Evolutionary conservation across 2,888 invertebrate genomes (phyloP).

Genomic region (Troides aeacus): DNA sequence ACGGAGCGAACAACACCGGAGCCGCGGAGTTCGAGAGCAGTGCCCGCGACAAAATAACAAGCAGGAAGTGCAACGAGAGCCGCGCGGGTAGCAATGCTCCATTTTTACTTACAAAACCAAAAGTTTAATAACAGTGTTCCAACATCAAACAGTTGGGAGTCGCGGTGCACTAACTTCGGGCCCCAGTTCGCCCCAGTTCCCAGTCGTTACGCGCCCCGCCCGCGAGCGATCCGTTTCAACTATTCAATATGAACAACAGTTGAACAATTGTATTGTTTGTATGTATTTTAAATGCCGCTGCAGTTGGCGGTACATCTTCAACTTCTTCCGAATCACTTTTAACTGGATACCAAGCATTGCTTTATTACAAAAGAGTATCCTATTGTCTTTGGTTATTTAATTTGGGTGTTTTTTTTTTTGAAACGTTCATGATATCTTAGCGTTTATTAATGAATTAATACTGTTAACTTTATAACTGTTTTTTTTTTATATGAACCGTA

Average conservation of each 20-base stretch:
- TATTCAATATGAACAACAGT: constrained; percentile 35
- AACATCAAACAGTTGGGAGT: constrained; percentile 32
- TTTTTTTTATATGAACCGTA: no score
- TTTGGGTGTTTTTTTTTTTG: no score
- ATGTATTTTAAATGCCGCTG: constrained; percentile 32
- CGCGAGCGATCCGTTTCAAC: constrained; percentile 33
- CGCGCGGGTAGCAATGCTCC: constrained; percentile 14
- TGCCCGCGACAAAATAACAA: constrained; percentile 18
- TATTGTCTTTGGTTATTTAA: no score
- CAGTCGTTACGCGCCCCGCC: constrained; percentile 31
- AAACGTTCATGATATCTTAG: no score
- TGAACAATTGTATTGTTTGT: constrained; percentile 41
- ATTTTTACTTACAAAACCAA: constrained; percentile 30
- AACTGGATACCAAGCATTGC: not conserved
- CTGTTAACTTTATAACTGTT: no score
- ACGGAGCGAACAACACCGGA: not conserved
- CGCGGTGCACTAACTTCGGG: constrained; percentile 27
- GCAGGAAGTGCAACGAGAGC: constrained; percentile 16
- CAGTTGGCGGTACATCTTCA: constrained; percentile 27
- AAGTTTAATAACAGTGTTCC: constrained; percentile 34
- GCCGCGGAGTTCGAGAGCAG: not conserved
- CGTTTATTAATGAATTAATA: no score
- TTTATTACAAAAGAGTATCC: no score
- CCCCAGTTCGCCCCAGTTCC: constrained; percentile 37
- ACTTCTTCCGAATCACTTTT: constrained; percentile 3